Evolutionary conservation across 2,113 vertebrate species (phyloP), one percentile per base, ranked within the genome.

Genomic region (Rousettus leschenaultii): DNA sequence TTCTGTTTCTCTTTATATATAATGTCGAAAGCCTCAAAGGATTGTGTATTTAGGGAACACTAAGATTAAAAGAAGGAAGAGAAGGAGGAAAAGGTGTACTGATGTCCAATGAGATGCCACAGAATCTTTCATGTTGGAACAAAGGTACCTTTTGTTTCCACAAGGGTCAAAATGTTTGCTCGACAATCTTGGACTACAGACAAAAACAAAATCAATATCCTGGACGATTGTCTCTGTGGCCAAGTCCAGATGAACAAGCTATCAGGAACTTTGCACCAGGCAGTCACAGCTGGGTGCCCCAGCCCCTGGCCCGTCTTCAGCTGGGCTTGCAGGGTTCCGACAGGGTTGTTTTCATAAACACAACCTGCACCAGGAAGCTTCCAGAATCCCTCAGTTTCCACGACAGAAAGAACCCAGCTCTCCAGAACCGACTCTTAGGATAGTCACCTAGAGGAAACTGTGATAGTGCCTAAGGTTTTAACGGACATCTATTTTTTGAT

Each of bases 121-220:
- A 74, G 95, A 97, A 65, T 95, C 88, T 75, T 85, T 86, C n/a
- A 73, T 86, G n/a, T 77, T 53, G 82, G 96, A 98, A 98, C 94
- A 95, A 97, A 92, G 75, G 97, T 90, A 89, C 92, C 98, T 97
- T 98, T 98, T 98, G 98, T 98, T 98, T 98, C 97, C 95, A 97
- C 97, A 95, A 93, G 95, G 97, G 97, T 98, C 97, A 97, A 97
- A 97, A 97, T 98, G 97, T 98, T 98, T 98, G 98, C 97, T 83
- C n/a, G 94, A 98, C 94, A 97, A 92, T 97, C 98, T 97, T 98
- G 98, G 98, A 98, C 93, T 97, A 92, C 55, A 98, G 97, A 98
- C 98, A 98, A 98, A 98, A 98, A 98, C 97, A 98, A 96, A 97
- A 98, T 98, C 98, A 97, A 97, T 98, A 98, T 97, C 98, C 97